phyloP scores from a whole-genome alignment of 2,797 vertebrate species.

The Picus viridis region DNA sequence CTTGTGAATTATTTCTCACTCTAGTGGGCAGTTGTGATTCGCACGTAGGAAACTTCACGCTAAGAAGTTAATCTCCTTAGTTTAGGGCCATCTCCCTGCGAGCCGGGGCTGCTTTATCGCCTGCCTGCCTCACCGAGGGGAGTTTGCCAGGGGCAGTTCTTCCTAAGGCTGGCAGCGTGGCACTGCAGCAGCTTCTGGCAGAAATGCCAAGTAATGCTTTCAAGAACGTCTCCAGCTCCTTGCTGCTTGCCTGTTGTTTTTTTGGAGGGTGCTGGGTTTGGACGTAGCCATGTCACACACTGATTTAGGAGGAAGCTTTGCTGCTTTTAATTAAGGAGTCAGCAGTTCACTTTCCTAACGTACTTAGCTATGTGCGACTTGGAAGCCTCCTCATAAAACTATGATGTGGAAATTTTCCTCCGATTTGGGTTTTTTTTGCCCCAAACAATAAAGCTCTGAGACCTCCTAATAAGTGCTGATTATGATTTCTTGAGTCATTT shows the following conservation, averaged over 20 bases:
- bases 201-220: neutral
- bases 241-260: neutral
- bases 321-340: constrained; percentile 59
- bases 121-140: neutral
- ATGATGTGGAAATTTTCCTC: constrained; percentile 29
- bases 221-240: neutral
- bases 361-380: neutral
- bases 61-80: constrained; percentile 63
- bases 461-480: constrained; percentile 13
- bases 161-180: neutral
- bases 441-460: constrained; percentile 53
- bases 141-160: neutral
- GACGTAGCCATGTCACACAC: neutral
- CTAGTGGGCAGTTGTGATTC: constrained; percentile 70
- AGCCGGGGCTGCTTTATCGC: neutral
- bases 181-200: neutral
- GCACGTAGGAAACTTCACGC: constrained; percentile 71
- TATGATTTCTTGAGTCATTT: constrained; percentile 38
- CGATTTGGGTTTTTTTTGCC: neutral
- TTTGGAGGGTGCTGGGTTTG: neutral
- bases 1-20: constrained; percentile 55
- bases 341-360: neutral
- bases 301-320: constrained; percentile 26
- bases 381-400: constrained; percentile 36
- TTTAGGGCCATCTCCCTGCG: constrained; percentile 24